Evolutionary conservation across 2,888 invertebrate species (phyloP).

Genomic region (Melipona beecheii): DNA sequence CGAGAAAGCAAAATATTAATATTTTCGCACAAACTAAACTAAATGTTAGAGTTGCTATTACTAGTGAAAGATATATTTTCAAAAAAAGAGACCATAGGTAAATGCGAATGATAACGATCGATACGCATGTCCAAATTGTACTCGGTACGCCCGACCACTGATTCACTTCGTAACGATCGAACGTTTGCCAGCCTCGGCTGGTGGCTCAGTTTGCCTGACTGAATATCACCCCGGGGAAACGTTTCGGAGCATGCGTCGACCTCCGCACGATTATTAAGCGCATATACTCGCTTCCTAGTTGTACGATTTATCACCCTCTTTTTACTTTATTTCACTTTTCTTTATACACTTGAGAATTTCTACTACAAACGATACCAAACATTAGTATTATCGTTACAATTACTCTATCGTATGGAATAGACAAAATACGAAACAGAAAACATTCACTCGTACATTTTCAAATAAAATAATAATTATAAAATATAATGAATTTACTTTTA

Average conservation of each 20-base stretch:
- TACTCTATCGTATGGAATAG: too few relatives aligned
- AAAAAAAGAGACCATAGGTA: not conserved
- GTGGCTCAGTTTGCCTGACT: conserved; percentile 71
- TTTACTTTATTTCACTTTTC: not conserved
- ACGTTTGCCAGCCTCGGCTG: conserved; percentile 56
- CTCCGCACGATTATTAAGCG: conserved; percentile 1
- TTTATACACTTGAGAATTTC: not conserved
- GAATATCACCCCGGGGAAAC: conserved; percentile 74
- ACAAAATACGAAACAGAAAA: too few relatives aligned
- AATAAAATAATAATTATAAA: not conserved
- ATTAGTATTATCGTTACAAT: too few relatives aligned
- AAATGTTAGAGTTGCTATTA: not conserved
- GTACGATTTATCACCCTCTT: not conserved
- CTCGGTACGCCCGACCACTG: conserved; percentile 37
- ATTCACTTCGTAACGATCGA: conserved; percentile 80
- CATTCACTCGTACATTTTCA: not conserved
- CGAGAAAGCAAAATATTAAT: not conserved
- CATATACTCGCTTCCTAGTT: not conserved
- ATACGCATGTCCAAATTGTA: conserved; percentile 45
- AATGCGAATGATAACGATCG: not conserved
- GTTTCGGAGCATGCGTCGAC: conserved; percentile 73
- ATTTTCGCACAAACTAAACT: not conserved
- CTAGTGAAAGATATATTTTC: not conserved
- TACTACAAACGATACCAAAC: too few relatives aligned
- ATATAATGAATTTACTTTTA: not conserved